Evolutionary conservation across 2,113 vertebrate species (phyloP), one percentile per base, ranked within the genome.

Genomic region (Varanus salvator): DNA sequence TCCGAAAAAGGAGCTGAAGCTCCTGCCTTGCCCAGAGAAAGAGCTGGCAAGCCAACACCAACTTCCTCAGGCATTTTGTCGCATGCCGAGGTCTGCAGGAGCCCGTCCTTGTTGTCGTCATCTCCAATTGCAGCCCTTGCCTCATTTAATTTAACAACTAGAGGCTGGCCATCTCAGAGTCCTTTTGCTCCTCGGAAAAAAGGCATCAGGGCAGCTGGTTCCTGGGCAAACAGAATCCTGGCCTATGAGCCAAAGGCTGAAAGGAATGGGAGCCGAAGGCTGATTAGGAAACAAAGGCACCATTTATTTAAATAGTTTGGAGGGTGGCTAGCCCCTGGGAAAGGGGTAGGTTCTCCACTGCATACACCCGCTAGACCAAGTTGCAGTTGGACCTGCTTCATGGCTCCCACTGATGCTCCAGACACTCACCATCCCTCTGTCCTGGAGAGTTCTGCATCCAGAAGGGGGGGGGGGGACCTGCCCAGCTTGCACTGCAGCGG

Each of bases 301-400:
- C 19, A 29, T 85, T 89, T 89, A 89, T 89, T 89, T 71, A 85
- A 89, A 89, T 69, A 52, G 68, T 89, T 76, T 78, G n/a, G 77
- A 69, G 9, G 57, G 50, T n/a, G 71, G 64, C 81, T 66, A 85
- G 14, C 74, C 50, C 27, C 15, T 80, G 64, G 82, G 82, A 52
- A 72, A 54, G 31, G 8, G 44, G 34, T 9, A 52, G 21, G 14
- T 2, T 54, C 38, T 75, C 17, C 31, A 29, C 38, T 82, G 29
- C 8, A 23, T 50, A 69, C 31, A 11, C 21, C 64, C 31, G 17
- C 29, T 48, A 19, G 48, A 44, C 8, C 66, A 88, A 72, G n/a
- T 21, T 15, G 54, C 25, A 72, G 74, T n/a, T 25, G 60, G 11
- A 29, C 52, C 31, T 1, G 29, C 14, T 17, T 3, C 34, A 17